A percentile compares a stretch with the other conserved stretches of the same genome.
Conservation (phyloP, 2,888 invertebrate species). For the Xestia rhomboidea region DNA sequence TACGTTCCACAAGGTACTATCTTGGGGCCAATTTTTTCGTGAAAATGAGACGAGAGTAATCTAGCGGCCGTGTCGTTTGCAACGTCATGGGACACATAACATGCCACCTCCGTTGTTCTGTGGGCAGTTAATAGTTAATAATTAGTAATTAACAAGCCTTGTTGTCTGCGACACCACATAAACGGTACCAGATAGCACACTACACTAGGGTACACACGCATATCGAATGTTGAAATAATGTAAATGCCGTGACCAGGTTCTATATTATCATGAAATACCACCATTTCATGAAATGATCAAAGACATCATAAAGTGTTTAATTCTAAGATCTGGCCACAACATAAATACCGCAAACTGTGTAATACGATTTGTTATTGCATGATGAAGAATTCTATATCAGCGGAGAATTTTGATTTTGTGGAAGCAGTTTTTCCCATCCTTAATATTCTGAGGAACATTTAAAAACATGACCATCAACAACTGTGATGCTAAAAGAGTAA, state of each 20-base stretch:
- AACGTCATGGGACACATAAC: slow-evolving; percentile 50
- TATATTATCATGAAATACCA: background rate
- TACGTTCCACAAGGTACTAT: slow-evolving; percentile 45
- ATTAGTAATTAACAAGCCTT: slow-evolving; percentile 40
- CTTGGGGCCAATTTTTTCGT: slow-evolving; percentile 62
- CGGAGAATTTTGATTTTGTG: background rate
- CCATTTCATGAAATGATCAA: background rate
- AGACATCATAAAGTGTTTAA: background rate
- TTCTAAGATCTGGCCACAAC: background rate
- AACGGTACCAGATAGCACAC: background rate
- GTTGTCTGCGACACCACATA: slow-evolving; percentile 10
- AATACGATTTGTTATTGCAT: background rate
- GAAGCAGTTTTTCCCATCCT: background rate
- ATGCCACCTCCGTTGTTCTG: slow-evolving; percentile 9
- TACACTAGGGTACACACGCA: too few species aligned
- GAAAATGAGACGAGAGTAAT: slow-evolving; percentile 47
- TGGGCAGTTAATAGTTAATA: slow-evolving; percentile 31
- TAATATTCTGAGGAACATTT: background rate
- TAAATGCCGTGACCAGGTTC: background rate
- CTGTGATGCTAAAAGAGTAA: background rate
- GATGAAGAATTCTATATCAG: background rate
- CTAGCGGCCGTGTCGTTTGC: slow-evolving; percentile 38
- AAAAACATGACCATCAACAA: background rate
- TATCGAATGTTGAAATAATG: background rate
- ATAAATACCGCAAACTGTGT: background rate